A percentile compares a stretch with the other conserved stretches of the same genome.
Conservation (phyloP, 2,113 vertebrate species). For the Epinephelus cyanopodus region DNA sequence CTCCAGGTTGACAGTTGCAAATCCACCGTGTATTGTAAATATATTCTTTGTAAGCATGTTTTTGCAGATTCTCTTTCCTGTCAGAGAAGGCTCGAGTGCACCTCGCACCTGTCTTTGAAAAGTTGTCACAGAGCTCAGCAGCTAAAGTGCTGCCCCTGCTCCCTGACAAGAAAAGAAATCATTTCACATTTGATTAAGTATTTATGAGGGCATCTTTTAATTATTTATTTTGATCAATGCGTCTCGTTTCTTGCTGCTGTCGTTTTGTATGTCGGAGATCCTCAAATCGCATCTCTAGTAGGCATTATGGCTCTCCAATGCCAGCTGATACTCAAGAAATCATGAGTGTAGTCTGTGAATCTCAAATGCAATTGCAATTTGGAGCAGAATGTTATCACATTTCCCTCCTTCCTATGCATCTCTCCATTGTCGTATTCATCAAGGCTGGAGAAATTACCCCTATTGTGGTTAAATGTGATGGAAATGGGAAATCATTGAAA, state of each 20-base stretch:
- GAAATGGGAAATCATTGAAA: constrained; percentile 41
- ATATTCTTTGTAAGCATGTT: constrained; percentile 59
- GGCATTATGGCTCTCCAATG: constrained; percentile 17
- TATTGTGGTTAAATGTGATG: constrained; percentile 45
- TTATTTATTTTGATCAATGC: constrained; percentile 70
- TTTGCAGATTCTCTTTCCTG: constrained; percentile 56
- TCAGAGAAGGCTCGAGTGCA: constrained; percentile 38
- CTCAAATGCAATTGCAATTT: constrained; percentile 35
- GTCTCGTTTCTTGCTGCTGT: constrained; percentile 33
- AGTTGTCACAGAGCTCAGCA: constrained; percentile 43
- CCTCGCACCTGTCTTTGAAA: constrained; percentile 55
- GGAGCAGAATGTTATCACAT: constrained; percentile 2
- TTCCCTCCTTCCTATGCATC: constrained; percentile 12
- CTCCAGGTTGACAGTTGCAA: constrained; percentile 65
- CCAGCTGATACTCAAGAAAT: constrained; percentile 32
- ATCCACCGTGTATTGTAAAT: constrained; percentile 68
- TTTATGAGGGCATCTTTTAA: constrained; percentile 66
- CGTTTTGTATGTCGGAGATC: constrained; percentile 36
- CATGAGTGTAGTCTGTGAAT: constrained; percentile 4
- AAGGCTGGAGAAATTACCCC: constrained; percentile 30
- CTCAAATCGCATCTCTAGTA: constrained; percentile 30
- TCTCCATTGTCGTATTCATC: constrained; percentile 26
- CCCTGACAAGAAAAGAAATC: constrained; percentile 61
- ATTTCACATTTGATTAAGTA: constrained; percentile 74
- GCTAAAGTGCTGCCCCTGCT: constrained; percentile 37